These are phyloP conservation scores for Pristionchus fissidentatus DNA, from an alignment of 2,888 invertebrate species.

Conservation along the genomic window DNA sequence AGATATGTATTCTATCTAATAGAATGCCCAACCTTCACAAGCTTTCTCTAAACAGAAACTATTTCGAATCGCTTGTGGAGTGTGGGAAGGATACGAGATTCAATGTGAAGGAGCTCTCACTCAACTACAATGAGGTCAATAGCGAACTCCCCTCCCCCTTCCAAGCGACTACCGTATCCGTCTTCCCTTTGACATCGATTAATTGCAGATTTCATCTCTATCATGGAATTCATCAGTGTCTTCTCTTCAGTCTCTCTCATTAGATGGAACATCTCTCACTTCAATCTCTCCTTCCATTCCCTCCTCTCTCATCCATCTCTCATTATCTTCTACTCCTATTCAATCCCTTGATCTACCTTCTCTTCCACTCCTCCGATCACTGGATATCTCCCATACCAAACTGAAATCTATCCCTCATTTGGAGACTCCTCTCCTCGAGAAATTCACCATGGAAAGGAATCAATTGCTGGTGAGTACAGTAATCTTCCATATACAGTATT, in stretches of 20 bases:
- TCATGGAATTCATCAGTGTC: not conserved
- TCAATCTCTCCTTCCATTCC: not conserved
- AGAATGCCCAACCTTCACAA: constrained; percentile 48
- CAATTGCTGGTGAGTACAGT: constrained; percentile 34
- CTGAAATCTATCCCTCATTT: constrained; percentile 50
- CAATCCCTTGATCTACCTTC: constrained; percentile 25
- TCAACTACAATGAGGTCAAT: constrained; percentile 52
- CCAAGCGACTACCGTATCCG: too few species aligned
- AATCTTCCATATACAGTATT: too few species aligned
- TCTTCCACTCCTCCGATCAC: constrained; percentile 31
- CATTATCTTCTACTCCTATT: constrained; percentile 26
- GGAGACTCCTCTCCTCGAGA: constrained; percentile 50
- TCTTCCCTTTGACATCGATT: too few species aligned
- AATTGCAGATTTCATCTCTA: constrained; percentile 7
- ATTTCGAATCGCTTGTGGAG: constrained; percentile 11
- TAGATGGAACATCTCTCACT: not conserved
- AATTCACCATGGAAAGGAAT: constrained; percentile 50
- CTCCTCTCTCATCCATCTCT: constrained; percentile 6
- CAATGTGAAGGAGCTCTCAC: constrained; percentile 46
- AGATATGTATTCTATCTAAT: constrained; percentile 48
- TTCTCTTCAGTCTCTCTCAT: not conserved
- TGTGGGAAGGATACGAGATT: not conserved
- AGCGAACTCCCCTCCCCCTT: too few species aligned
- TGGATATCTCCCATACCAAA: constrained; percentile 52
- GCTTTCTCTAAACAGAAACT: constrained; percentile 49